Conservation (phyloP, 2,113 vertebrate genomes). For the Leiothrix lutea region DNA sequence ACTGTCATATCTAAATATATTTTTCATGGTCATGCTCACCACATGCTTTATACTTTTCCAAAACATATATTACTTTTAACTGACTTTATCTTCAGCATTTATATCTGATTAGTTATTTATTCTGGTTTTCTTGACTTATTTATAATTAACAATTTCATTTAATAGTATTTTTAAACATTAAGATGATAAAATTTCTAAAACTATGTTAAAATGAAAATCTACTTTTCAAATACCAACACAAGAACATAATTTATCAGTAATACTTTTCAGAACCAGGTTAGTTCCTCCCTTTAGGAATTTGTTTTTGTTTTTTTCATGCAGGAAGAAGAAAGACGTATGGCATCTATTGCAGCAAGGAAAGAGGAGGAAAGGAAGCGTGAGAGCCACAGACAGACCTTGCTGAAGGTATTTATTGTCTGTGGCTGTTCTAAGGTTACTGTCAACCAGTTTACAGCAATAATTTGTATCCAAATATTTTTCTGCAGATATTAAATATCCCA, state of each 20-base stretch:
- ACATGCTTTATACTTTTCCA: neutral
- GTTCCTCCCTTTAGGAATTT: neutral
- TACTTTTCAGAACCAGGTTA: neutral
- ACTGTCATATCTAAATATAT: neutral
- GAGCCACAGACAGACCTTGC: constrained; percentile 87
- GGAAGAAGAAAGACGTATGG: constrained; percentile 98
- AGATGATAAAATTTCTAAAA: neutral
- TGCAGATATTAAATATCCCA: neutral
- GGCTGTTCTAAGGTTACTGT: neutral
- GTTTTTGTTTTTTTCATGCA: constrained; percentile 33
- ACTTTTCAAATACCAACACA: neutral
- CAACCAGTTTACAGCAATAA: neutral
- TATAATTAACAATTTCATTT: neutral
- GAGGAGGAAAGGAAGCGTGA: constrained; percentile 97
- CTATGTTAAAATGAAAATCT: neutral
- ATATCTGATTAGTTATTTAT: neutral
- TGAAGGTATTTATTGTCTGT: constrained; percentile 87
- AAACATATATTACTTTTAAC: neutral
- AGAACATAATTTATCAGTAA: neutral
- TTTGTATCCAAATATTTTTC: neutral
- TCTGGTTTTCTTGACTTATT: neutral
- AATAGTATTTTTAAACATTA: neutral
- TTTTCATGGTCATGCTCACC: neutral
- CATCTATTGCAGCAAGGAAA: constrained; percentile 88
- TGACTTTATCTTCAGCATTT: neutral